Percentiles rank a stretch among this genome's conserved stretches.
These are phyloP conservation scores for Ginglymostoma cirratum DNA, from an alignment of 2,113 vertebrate genomes.

Conservation along the genomic window DNA sequence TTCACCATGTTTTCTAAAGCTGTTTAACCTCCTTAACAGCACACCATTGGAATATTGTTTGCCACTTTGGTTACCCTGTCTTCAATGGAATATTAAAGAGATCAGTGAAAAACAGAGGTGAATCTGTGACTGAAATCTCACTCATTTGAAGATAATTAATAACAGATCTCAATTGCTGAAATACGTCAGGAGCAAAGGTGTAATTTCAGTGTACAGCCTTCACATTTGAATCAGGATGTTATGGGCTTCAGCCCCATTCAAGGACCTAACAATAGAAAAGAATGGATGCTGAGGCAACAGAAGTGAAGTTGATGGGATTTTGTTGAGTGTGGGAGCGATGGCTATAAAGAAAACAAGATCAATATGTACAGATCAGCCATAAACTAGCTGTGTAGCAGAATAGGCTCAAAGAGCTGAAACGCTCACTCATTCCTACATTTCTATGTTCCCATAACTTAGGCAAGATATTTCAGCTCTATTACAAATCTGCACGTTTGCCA, in stretches of 20 bases:
- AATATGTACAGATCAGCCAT: neutral
- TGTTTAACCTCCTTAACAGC: neutral
- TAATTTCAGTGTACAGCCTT: too few species aligned
- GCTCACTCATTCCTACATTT: neutral
- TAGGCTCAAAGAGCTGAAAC: neutral
- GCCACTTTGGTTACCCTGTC: neutral
- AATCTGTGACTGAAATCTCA: neutral
- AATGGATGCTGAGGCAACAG: neutral
- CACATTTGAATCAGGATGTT: neutral
- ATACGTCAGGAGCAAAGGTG: neutral
- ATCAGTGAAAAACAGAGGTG: neutral
- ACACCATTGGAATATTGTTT: neutral
- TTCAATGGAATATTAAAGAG: neutral
- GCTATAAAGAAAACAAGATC: neutral
- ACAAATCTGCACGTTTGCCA: neutral
- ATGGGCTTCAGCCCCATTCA: neutral
- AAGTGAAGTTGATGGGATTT: neutral
- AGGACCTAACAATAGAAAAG: neutral
- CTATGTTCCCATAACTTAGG: neutral
- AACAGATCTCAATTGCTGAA: neutral
- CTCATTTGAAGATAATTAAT: neutral
- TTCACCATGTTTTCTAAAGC: neutral
- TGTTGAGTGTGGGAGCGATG: neutral
- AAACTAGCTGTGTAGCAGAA: neutral
- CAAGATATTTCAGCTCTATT: neutral